Percentiles rank a stretch among this genome's conserved stretches.
These are phyloP conservation scores for Aurelia sp. DNA, from an alignment of 30 jellyfish, hydroid and myxozoan species.

Conservation along the genomic window DNA sequence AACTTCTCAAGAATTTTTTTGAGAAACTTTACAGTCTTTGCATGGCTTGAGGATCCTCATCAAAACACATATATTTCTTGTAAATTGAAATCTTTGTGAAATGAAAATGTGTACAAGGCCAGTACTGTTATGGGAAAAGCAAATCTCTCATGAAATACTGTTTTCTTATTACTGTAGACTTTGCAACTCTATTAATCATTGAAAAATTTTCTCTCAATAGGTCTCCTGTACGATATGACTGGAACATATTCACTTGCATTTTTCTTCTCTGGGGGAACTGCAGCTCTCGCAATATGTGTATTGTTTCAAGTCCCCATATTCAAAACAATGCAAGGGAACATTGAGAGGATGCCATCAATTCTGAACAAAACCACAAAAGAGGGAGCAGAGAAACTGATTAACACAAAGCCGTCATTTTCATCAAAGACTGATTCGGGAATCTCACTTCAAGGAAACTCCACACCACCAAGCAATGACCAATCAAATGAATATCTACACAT, in stretches of 20 bases:
- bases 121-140: no score
- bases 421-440: conserved; percentile 63
- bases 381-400: conserved; percentile 14
- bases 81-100: no score
- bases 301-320: conserved; percentile 79
- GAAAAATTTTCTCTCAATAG: conserved; percentile 15
- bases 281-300: conserved; percentile 82
- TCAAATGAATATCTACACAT: conserved; percentile 46
- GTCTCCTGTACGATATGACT: conserved; percentile 78
- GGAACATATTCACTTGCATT: conserved; percentile 90
- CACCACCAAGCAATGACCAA: conserved; percentile 46
- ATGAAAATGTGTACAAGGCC: no score
- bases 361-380: conserved; percentile 21
- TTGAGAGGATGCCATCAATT: conserved; percentile 17
- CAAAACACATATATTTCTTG: no score
- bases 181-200: no score
- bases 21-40: no score
- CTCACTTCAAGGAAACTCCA: conserved; percentile 36
- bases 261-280: conserved; percentile 94
- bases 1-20: no score
- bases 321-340: conserved; percentile 41
- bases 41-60: no score
- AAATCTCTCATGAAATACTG: no score
- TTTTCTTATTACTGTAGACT: no score
- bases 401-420: conserved; percentile 28